Evolutionary conservation across 2,888 invertebrate genomes (phyloP).

Genomic region (Parnassius smintheus): DNA sequence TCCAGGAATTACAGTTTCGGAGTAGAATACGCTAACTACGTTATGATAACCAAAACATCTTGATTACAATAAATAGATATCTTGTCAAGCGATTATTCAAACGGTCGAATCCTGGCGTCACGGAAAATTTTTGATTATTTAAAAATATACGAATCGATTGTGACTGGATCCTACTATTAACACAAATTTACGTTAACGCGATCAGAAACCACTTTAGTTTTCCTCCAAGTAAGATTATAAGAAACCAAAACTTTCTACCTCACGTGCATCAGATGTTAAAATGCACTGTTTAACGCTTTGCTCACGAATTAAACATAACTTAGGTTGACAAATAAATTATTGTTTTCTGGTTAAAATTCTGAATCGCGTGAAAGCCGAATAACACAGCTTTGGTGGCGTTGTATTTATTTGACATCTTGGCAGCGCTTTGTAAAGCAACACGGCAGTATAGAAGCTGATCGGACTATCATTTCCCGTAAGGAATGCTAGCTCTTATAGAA

Average conservation of each 20-base stretch:
- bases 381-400: constrained; percentile 17
- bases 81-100: background rate
- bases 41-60: too few species aligned
- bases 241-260: constrained; percentile 22
- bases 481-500: constrained; percentile 12
- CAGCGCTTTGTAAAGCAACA: constrained; percentile 9
- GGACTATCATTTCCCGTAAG: constrained; percentile 3
- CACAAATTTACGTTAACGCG: constrained; percentile 21
- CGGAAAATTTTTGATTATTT: constrained; percentile 19
- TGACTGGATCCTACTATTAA: constrained; percentile 10
- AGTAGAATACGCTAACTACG: too few species aligned
- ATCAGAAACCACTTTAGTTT: constrained; percentile 15
- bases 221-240: constrained; percentile 6
- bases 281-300: constrained; percentile 15
- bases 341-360: constrained; percentile 27
- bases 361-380: constrained; percentile 21
- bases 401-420: constrained; percentile 28
- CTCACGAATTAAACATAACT: constrained; percentile 25
- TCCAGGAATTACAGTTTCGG: too few species aligned
- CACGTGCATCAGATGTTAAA: constrained; percentile 16
- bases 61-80: background rate
- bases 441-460: constrained; percentile 14
- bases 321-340: constrained; percentile 19
- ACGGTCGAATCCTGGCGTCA: constrained; percentile 1
- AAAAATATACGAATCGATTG: constrained; percentile 20